Conservation (phyloP, 2,113 vertebrate species). For the Rutilus rutilus region DNA sequence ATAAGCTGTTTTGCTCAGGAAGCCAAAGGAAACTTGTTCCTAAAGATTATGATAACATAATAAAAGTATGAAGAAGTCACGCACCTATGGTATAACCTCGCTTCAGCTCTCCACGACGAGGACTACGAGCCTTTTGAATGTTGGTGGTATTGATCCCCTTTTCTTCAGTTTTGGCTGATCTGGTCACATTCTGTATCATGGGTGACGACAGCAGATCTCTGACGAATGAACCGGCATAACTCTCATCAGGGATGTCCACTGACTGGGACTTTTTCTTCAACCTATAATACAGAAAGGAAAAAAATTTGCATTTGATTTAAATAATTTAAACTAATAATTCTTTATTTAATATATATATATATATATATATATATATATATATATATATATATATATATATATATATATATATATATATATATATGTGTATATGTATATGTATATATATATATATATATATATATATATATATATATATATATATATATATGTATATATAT, state of each 20-base stretch:
- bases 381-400: neutral
- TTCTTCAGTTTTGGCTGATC: slow-evolving; percentile 19
- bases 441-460: too few relatives aligned
- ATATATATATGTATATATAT: too few relatives aligned
- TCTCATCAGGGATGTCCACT: slow-evolving; percentile 52
- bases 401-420: too few relatives aligned
- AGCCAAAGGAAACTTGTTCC: neutral
- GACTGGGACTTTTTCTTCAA: slow-evolving; percentile 56
- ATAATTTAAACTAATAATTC: neutral
- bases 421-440: too few relatives aligned
- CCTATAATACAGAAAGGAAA: neutral
- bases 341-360: neutral
- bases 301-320: neutral
- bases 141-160: slow-evolving; percentile 40
- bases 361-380: too few relatives aligned
- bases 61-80: neutral
- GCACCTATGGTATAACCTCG: slow-evolving; percentile 47
- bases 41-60: neutral
- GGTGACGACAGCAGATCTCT: slow-evolving; percentile 42
- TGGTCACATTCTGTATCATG: slow-evolving; percentile 24
- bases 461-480: too few relatives aligned
- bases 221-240: slow-evolving; percentile 36
- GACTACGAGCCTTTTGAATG: slow-evolving; percentile 35
- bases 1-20: neutral
- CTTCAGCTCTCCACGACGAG: slow-evolving; percentile 50